Evolutionary conservation across 1,140 invertebrate genomes (phyloP), one percentile per base, ranked within the genome.

Genomic region (Polyergus mexicanus): DNA sequence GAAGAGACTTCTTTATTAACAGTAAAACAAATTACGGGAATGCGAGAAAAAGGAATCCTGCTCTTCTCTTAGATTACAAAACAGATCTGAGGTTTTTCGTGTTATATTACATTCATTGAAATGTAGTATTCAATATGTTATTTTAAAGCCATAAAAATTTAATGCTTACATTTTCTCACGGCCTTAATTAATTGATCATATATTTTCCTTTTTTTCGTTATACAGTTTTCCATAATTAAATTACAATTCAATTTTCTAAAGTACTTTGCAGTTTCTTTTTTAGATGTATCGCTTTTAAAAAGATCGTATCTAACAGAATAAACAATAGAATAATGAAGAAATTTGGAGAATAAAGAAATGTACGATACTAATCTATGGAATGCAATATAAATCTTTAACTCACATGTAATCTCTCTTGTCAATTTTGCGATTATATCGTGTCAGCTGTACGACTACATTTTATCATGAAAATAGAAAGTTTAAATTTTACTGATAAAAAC

Each of bases 1-100:
- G n/a, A 25, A 54, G n/a, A 38, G 51, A 25, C 44, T 69, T 1
- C 47, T 69, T 56, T 47, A 80, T 69, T 80, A 54, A 77, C 41
- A 32, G 19, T 51, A 35, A 47, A 80, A 69, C 38, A 25, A 38
- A 32, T 68, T 69, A 32, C 8, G 32, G 22, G 44, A 68, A 69
- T 25, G 10, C 54, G 44, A 41, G 5, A 28, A 78, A 32, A 78
- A 28, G 66, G 41, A 19, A 10, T 1, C 7, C n/a, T 13, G 2
- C 13, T 19, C 25, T 54, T 25, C 32, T 35, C 41, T 69, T 35
- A 56, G 11, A 54, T 56, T 56, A 35, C 16, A 28, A 22, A 38
- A 38, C 19, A 66, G 19, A 47, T 66, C n/a, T 66, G 19, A 66
- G 25, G 28, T 51, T 68, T 68, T 22, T 58, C 8, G 58, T 13